phyloP scores from a whole-genome alignment of 1,140 invertebrate genomes.

The Asobara japonica region DNA sequence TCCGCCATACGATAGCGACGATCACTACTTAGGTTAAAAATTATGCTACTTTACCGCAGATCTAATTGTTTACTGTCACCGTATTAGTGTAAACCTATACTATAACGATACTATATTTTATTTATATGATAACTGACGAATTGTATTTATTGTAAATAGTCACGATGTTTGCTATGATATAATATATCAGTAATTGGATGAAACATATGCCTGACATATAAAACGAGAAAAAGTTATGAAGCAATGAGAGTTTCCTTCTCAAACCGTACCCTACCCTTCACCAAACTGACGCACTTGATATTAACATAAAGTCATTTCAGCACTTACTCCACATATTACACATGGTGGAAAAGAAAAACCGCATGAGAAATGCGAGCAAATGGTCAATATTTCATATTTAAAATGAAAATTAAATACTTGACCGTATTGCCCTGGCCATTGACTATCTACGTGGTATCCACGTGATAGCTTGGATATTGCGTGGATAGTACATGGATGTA shows the following conservation, averaged over 20 bases:
- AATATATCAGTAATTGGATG: conserved; percentile 63
- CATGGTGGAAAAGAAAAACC: not conserved
- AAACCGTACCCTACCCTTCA: not conserved
- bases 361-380: not conserved
- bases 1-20: conserved; percentile 57
- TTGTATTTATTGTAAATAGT: conserved; percentile 65
- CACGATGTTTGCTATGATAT: conserved; percentile 64
- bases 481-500: too few relatives aligned
- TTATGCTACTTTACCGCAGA: conserved; percentile 60
- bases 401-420: conserved; percentile 25
- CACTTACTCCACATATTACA: not conserved
- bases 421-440: too few relatives aligned
- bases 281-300: not conserved
- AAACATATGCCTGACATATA: conserved; percentile 43
- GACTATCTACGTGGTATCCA: too few relatives aligned
- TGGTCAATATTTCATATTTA: conserved; percentile 43
- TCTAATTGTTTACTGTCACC: conserved; percentile 64
- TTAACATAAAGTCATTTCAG: not conserved
- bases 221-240: conserved; percentile 20
- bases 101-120: conserved; percentile 58
- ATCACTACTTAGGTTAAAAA: conserved; percentile 59
- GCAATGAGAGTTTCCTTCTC: not conserved
- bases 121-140: conserved; percentile 61
- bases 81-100: conserved; percentile 63
- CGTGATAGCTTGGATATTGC: too few relatives aligned